Percentiles rank a stretch among this genome's conserved stretches.
phyloP scores from a whole-genome alignment of 2,888 invertebrate genomes.

The Panzeria rudis region DNA sequence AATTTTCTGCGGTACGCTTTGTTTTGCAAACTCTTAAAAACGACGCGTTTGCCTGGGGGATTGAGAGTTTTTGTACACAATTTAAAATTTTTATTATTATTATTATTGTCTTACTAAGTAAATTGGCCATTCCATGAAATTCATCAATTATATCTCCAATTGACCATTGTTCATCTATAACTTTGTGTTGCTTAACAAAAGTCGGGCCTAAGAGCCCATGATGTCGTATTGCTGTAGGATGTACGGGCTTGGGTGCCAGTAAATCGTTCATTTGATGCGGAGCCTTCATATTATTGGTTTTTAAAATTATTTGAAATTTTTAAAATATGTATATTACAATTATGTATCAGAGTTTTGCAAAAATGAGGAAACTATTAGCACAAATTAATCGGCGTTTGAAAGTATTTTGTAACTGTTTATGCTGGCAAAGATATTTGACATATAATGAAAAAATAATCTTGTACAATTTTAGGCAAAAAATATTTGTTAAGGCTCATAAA shows the following conservation, averaged over 20 bases:
- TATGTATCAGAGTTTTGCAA: background rate
- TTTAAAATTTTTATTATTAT: background rate
- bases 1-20: constrained; percentile 76
- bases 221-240: constrained; percentile 77
- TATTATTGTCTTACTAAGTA: constrained; percentile 77
- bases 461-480: background rate
- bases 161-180: constrained; percentile 81
- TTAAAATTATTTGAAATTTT: background rate
- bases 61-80: background rate
- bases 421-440: background rate
- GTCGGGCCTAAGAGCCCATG: constrained; percentile 82
- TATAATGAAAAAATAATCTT: background rate
- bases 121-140: constrained; percentile 80
- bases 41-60: constrained; percentile 76
- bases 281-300: constrained; percentile 21
- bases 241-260: constrained; percentile 79
- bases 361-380: background rate
- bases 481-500: background rate
- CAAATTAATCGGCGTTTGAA: background rate
- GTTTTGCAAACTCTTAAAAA: constrained; percentile 77
- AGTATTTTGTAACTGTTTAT: background rate
- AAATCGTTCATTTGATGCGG: constrained; percentile 37
- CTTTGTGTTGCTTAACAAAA: constrained; percentile 80
- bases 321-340: background rate
- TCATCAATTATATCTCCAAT: constrained; percentile 79